Base-by-base conservation (phyloP, 1,140 invertebrate genomes). In the Sinonovacula constricta region DNA sequence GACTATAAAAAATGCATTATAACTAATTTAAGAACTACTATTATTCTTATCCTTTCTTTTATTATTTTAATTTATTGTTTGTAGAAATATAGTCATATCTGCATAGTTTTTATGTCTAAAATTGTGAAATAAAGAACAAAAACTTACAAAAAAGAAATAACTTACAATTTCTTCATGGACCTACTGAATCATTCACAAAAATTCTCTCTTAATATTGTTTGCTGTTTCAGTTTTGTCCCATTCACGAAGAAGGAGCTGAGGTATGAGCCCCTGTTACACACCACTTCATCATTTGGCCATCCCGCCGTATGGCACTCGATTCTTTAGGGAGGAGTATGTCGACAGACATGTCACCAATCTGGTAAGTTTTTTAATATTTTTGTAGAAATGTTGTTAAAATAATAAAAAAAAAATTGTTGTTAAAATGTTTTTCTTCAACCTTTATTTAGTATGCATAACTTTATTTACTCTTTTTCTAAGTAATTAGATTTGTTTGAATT, bases 231-330 rank as follows among this genome's bases (percentile, higher is more conserved):
- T 51, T 90, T 91, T 77, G 74, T 86, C 30, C 90, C 90, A 14
- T 89, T 89, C 78, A 81, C 83, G 57, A 82, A 80, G 57, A 59
- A 75, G 33, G 72, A 84, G 28, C 36, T 65, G 1, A 67, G 72
- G 18, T 91, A 91, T 79, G 83, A 91, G 24, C 87, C 86, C 10
- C 71, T 91, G 45, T 75, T 90, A 22, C 85, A 90, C 80, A 85
- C 90, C 18, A 85, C 83, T 36, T 89, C 90, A 15, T 79, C 79
- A 75, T 91, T 80, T 80, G 89, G 89, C 10, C 85, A 88, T 75
- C 63, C 88, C 30, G 39, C 83, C 88, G 0, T 91, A 90, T 80
- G 90, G 90, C 14, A 89, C 83, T 5, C 86, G 86, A 60, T 89
- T 86, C 68, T 91, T 89, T 80, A 71, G 90, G 71, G 86, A 91